phyloP scores from a whole-genome alignment of 1,140 invertebrate genomes.

The Drosophila lacteicornis region DNA sequence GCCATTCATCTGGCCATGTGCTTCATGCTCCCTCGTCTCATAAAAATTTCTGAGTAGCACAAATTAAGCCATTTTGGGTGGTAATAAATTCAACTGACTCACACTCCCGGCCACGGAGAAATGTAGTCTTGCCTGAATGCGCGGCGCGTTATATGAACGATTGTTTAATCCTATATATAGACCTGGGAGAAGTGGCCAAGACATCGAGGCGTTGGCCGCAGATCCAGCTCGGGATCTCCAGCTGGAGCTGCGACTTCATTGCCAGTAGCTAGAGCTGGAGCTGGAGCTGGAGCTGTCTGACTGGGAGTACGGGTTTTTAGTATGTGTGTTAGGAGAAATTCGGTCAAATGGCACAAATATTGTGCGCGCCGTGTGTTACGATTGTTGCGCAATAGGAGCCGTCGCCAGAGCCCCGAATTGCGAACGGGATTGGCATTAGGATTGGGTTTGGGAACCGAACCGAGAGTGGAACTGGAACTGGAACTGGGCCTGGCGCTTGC shows the following conservation, averaged over 20 bases:
- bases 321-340: slow-evolving; percentile 75
- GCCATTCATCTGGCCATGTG: slow-evolving; percentile 18
- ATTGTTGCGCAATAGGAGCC: slow-evolving; percentile 73
- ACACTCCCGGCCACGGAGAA: slow-evolving; percentile 33
- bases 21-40: slow-evolving; percentile 21
- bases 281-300: slow-evolving; percentile 32
- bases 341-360: slow-evolving; percentile 80
- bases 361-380: slow-evolving; percentile 71
- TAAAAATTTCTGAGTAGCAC: slow-evolving; percentile 39
- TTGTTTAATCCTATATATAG: slow-evolving; percentile 50
- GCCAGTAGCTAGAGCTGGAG: slow-evolving; percentile 22
- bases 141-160: slow-evolving; percentile 47
- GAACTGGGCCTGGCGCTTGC: slow-evolving; percentile 46
- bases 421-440: slow-evolving; percentile 27
- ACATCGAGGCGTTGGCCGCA: slow-evolving; percentile 43
- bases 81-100: slow-evolving; percentile 50
- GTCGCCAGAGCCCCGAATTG: slow-evolving; percentile 37
- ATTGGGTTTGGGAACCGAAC: slow-evolving; percentile 21
- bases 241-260: slow-evolving; percentile 38
- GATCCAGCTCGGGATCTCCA: slow-evolving; percentile 26
- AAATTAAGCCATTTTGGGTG: slow-evolving; percentile 51
- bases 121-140: slow-evolving; percentile 39
- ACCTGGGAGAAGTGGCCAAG: slow-evolving; percentile 22
- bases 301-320: slow-evolving; percentile 25
- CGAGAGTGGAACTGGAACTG: slow-evolving; percentile 28